Percentiles rank a stretch among this genome's conserved stretches.
Conservation (phyloP, 2,888 invertebrate species). For the Sesamia inferens region DNA sequence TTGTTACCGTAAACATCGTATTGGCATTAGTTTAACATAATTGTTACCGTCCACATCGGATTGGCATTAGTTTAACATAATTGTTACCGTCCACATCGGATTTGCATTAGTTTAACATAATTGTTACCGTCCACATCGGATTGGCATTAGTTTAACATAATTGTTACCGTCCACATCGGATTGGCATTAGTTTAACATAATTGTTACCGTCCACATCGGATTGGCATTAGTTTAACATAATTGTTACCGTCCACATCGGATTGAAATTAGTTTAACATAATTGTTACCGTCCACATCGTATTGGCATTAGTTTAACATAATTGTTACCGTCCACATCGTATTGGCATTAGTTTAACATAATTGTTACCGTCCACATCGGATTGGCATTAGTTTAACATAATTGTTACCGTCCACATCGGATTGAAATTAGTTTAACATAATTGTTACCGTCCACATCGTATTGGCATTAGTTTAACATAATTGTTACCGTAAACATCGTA, state of each 20-base stretch:
- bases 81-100: no score
- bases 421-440: no score
- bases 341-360: constrained; percentile 33
- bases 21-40: constrained; percentile 33
- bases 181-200: constrained; percentile 33
- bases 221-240: constrained; percentile 33
- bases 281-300: no score
- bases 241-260: no score
- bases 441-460: constrained; percentile 28
- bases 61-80: constrained; percentile 33
- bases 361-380: no score
- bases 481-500: constrained; percentile 26
- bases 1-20: no score
- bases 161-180: no score
- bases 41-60: no score
- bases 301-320: constrained; percentile 33
- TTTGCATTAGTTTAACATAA: constrained; percentile 33
- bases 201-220: no score
- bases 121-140: no score
- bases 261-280: constrained; percentile 33
- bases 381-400: constrained; percentile 33
- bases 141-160: constrained; percentile 33
- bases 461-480: no score
- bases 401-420: constrained; percentile 29
- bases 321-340: no score